Base-by-base conservation (phyloP, 2,888 invertebrate species). In the Agrochola circellaris region DNA sequence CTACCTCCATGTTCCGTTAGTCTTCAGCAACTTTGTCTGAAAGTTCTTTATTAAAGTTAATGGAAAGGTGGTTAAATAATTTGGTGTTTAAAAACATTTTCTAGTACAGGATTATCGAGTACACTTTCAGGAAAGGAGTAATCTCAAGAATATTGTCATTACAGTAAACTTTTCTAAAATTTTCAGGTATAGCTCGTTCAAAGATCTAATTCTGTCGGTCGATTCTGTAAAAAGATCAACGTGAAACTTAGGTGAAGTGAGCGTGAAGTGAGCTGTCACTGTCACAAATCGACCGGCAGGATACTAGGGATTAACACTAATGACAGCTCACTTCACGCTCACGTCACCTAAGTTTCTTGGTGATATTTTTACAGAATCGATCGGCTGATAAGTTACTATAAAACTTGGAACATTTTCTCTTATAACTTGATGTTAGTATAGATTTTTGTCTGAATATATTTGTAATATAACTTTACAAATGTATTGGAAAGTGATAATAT, bases 401-500 rank as follows among this genome's bases (percentile, higher is more conserved):
- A 72, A 83, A 77, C 71, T 61, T 71, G 34, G 26, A 77, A 75
- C 38, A 73, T 67, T 73, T 69, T 73, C 64, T 71, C 62, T 61
- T 30, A 30, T 82, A 67, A 78, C 75, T 81, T 75, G 60, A 74
- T 70, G 76, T 85, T 84, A 81, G 79, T 51, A 30, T 74, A 75
- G 45, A 26, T 62, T 77, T 70, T 76, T 77, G 60, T 81, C 73
- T 83, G 68, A 76, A 78, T 77, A 77, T 84, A 77, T 82, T 86
- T 85, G 87, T 88, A 79, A 79, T 45, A n/a, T 13, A 81, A 73
- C 74, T 84, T 87, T 86, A 88, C 88, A 85, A 81, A 86, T 88
- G 62, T 84, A 84, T 89, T 88, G 77, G 85, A 88, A 90, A 90
- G 92, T 93, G 91, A 92, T 93, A 93, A 91, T 89, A 87, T 89